Percentiles rank a stretch among this genome's conserved stretches.
These are phyloP conservation scores for Polymixis lichenea DNA, from an alignment of 2,888 invertebrate species.

Conservation along the genomic window DNA sequence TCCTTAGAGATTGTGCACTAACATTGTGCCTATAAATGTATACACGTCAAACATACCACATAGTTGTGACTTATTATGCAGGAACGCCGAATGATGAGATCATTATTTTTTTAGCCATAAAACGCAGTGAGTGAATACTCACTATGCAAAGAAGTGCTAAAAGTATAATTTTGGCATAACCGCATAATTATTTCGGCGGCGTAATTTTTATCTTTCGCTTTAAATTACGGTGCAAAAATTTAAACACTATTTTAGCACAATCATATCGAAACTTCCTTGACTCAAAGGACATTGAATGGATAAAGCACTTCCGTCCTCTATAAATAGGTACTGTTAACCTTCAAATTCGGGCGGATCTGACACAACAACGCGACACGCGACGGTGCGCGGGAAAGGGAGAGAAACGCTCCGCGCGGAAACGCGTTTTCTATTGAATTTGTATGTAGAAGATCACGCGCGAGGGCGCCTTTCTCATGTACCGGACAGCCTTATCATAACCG, in stretches of 20 bases:
- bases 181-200: not conserved
- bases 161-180: not conserved
- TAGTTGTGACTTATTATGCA: not conserved
- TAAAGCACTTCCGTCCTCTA: conserved; percentile 41
- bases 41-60: conserved; percentile 6
- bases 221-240: not conserved
- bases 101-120: conserved; percentile 32
- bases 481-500: too few relatives aligned
- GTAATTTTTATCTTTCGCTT: not conserved
- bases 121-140: not conserved
- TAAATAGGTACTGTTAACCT: conserved; percentile 27
- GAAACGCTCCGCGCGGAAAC: too few relatives aligned
- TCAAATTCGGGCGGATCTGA: conserved; percentile 3
- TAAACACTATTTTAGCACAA: not conserved
- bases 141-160: not conserved
- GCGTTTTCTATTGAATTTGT: too few relatives aligned
- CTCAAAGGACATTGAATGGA: conserved; percentile 27
- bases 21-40: not conserved
- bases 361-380: too few relatives aligned
- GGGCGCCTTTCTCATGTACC: too few relatives aligned
- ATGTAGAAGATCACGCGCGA: too few relatives aligned
- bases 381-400: too few relatives aligned
- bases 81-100: not conserved
- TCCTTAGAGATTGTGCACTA: not conserved
- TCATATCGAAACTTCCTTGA: conserved; percentile 14